A percentile compares a stretch with the other conserved stretches of the same genome.
Conservation (phyloP, 2,797 vertebrate species). For the Lophius americanus region DNA sequence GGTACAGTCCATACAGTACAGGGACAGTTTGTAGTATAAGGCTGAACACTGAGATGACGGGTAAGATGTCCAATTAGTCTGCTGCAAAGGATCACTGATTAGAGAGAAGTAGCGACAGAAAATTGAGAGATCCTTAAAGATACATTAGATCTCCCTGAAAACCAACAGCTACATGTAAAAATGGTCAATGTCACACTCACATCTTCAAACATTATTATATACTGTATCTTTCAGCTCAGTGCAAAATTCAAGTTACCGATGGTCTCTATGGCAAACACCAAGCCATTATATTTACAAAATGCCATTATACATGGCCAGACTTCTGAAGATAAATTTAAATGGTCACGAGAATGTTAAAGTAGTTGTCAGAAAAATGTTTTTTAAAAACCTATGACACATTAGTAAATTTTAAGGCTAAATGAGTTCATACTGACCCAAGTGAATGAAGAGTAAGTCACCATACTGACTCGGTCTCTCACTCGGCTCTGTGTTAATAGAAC, state of each 20-base stretch:
- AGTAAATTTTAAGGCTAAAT: constrained; percentile 37
- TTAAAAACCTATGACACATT: constrained; percentile 30
- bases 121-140: not conserved
- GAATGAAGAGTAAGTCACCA: constrained; percentile 27
- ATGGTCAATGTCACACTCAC: not conserved
- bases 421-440: constrained; percentile 27
- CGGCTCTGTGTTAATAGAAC: constrained; percentile 35
- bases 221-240: not conserved
- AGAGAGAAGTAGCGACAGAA: constrained; percentile 2
- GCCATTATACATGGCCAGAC: constrained; percentile 5
- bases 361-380: constrained; percentile 26
- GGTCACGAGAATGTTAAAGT: constrained; percentile 42
- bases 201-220: too few relatives aligned
- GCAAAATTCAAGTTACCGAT: constrained; percentile 22
- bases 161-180: too few relatives aligned
- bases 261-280: not conserved
- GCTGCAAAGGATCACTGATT: constrained; percentile 34
- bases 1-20: constrained; percentile 67
- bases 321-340: constrained; percentile 9
- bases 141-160: too few relatives aligned
- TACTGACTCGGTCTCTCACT: not conserved
- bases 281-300: constrained; percentile 5
- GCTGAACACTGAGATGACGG: constrained; percentile 34
- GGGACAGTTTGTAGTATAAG: constrained; percentile 18
- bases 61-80: constrained; percentile 71